Evolutionary conservation across 2,888 invertebrate species (phyloP).

Genomic region (Caprella mutica): DNA sequence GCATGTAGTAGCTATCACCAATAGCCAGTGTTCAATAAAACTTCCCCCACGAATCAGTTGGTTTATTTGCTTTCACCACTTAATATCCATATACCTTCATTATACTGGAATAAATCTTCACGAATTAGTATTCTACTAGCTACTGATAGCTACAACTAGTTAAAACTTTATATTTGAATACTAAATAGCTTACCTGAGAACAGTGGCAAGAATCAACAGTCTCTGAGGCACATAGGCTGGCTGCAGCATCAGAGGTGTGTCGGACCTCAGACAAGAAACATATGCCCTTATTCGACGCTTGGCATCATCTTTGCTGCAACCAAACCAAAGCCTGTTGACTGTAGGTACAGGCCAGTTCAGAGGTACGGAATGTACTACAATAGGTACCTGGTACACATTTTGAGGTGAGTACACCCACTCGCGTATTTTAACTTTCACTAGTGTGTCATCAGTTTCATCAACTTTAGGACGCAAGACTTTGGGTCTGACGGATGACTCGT

Average conservation of each 20-base stretch:
- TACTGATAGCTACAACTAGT: too few species aligned
- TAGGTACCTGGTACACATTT: slow-evolving; percentile 61
- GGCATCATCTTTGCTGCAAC: slow-evolving; percentile 59
- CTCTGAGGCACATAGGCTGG: slow-evolving; percentile 79
- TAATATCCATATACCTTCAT: too few species aligned
- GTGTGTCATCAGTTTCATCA: slow-evolving; percentile 35
- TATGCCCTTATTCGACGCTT: slow-evolving; percentile 70
- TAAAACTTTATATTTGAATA: too few species aligned
- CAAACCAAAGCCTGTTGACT: slow-evolving; percentile 84
- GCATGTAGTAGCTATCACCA: too few species aligned
- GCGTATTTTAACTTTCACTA: slow-evolving; percentile 55
- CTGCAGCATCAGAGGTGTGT: slow-evolving; percentile 72
- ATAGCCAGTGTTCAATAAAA: too few species aligned
- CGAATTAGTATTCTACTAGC: too few species aligned
- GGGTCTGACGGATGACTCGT: not conserved
- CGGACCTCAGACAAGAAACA: slow-evolving; percentile 74
- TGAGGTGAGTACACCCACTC: slow-evolving; percentile 75
- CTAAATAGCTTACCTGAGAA: slow-evolving; percentile 58
- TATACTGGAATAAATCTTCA: too few species aligned
- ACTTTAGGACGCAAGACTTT: not conserved
- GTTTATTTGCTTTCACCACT: too few species aligned
- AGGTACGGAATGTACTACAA: slow-evolving; percentile 63
- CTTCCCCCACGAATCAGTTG: too few species aligned
- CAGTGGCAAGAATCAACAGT: slow-evolving; percentile 72
- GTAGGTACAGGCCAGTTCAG: slow-evolving; percentile 85